Percentiles rank a stretch among this genome's conserved stretches.
Conservation (phyloP, 2,113 vertebrate genomes). For the Nothoprocta pentlandii region DNA sequence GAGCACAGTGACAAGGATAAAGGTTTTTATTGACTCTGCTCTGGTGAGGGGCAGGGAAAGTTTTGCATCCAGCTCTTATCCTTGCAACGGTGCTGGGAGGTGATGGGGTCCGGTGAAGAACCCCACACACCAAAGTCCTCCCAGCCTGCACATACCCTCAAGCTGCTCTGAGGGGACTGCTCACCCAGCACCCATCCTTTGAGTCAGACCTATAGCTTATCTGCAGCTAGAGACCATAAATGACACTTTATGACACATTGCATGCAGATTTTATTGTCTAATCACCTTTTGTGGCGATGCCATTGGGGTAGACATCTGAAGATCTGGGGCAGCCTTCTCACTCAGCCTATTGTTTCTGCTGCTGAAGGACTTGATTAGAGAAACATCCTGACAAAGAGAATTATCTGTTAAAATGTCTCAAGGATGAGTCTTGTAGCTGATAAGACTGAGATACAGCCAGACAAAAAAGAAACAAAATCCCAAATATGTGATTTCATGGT, state of each 20-base stretch:
- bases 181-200: neutral
- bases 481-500: neutral
- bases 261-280: neutral
- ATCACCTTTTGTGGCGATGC: neutral
- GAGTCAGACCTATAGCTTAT: neutral
- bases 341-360: neutral
- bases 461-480: neutral
- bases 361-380: neutral
- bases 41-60: neutral
- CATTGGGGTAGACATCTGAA: neutral
- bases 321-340: neutral
- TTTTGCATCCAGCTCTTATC: neutral
- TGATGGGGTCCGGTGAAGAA: neutral
- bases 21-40: neutral
- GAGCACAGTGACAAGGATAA: neutral
- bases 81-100: neutral
- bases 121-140: rapidly evolving
- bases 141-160: neutral
- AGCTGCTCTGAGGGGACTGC: neutral
- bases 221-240: neutral
- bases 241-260: rapidly evolving
- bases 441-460: rapidly evolving
- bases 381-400: neutral
- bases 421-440: neutral
- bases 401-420: neutral